These are phyloP conservation scores for Gasteruption jaculator DNA, from an alignment of 2,888 invertebrate species.

Conservation along the genomic window DNA sequence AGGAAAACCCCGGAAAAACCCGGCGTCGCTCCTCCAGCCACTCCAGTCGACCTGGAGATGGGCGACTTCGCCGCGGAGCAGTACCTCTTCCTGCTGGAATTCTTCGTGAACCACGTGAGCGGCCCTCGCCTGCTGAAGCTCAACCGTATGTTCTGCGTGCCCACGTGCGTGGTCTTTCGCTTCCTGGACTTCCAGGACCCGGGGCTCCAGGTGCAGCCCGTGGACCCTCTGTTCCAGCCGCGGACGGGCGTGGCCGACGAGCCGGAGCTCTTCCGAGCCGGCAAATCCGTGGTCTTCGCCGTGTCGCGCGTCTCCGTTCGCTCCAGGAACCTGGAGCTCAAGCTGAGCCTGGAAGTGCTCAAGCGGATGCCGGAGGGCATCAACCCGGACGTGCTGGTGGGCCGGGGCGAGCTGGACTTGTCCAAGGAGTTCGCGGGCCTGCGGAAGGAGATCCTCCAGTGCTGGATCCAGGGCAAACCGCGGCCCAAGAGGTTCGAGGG, in stretches of 20 bases:
- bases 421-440: slow-evolving; percentile 61
- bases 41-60: background rate
- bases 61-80: slow-evolving; percentile 30
- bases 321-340: slow-evolving; percentile 54
- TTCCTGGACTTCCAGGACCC: slow-evolving; percentile 60
- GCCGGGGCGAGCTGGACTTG: slow-evolving; percentile 59
- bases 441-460: slow-evolving; percentile 51
- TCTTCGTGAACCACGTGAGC: slow-evolving; percentile 57
- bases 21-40: background rate
- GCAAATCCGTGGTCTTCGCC: slow-evolving; percentile 64
- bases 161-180: slow-evolving; percentile 59
- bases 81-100: slow-evolving; percentile 60
- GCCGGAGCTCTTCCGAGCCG: slow-evolving; percentile 55
- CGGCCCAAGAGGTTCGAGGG: slow-evolving; percentile 58
- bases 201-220: slow-evolving; percentile 35
- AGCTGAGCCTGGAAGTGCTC: slow-evolving; percentile 55
- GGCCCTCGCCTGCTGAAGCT: slow-evolving; percentile 37
- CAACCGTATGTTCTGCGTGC: slow-evolving; percentile 43
- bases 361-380: slow-evolving; percentile 60
- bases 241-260: slow-evolving; percentile 40
- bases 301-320: slow-evolving; percentile 55
- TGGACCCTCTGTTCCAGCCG: slow-evolving; percentile 38
- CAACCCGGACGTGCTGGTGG: slow-evolving; percentile 59
- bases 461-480: slow-evolving; percentile 27
- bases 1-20: slow-evolving; percentile 5